Base-by-base conservation (phyloP, 2,113 vertebrate genomes). In the Helogale parvula region DNA sequence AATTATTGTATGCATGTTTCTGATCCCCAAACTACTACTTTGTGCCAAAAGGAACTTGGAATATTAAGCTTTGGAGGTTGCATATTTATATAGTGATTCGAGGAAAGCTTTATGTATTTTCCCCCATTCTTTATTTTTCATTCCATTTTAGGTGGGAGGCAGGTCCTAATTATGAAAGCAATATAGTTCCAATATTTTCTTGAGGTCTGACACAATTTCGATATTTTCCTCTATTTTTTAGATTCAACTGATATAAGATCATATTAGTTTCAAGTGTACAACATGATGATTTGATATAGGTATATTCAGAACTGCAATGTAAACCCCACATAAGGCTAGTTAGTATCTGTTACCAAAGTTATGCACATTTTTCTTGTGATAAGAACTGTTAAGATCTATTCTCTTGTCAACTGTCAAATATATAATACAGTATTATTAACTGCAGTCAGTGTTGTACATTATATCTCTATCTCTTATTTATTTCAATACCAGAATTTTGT, bases 71-170 rank as follows among this genome's bases (percentile, higher is more conserved):
- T 82, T 41, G 47, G 63, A 82, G 45, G n/a, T 71, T 69, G 80
- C 54, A 69, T 69, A 91, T 57, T 65, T 69, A 65, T n/a, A 14
- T 3, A 29, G 41, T 76, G 38, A 14, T 69, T 89, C 66, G 33
- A 68, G 5, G 79, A 50, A 63, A 81, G 4, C 38, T 96, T 85
- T 25, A 41, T 92, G 85, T 86, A 93, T 50, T 94, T 52, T 92
- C 11, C 33, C 16, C 27, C 11, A 13, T 50, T 81, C 27, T 83
- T 88, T 74, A 3, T 23, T 89, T 77, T 63, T 84, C 35, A 13
- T 74, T 88, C 14, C 5, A 50, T 13, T 29, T 91, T 41, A 74
- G 52, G 8, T 60, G 10, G 19, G 33, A 52, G 63, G 15, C 31
- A 33, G 33, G 33, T 60, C 33, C 15, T 50, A 27, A 1, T 41